Conservation (phyloP, 1,140 invertebrate species). For the Gryon sp. region DNA sequence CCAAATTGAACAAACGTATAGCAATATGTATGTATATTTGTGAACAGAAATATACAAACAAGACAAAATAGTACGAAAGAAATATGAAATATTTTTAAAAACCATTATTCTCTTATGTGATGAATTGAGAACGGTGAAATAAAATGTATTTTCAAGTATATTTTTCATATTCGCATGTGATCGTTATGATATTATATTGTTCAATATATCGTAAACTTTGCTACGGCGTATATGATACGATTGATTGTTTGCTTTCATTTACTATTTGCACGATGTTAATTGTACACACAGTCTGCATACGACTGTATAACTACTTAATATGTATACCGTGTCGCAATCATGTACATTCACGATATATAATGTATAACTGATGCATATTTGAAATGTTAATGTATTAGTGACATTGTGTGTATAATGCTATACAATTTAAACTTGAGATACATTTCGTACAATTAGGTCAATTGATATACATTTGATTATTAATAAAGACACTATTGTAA, state of each 20-base stretch:
- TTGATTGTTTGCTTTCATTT: conserved; percentile 16
- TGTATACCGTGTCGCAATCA: conserved; percentile 23
- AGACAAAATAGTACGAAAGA: background rate
- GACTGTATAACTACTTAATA: conserved; percentile 36
- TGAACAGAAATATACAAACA: background rate
- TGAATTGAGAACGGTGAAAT: conserved; percentile 5
- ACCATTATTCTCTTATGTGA: background rate
- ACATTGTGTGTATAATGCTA: conserved; percentile 18
- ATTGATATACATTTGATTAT: conserved; percentile 9
- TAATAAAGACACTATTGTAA: no score
- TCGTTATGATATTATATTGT: background rate
- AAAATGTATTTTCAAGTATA: no score
- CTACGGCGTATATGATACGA: background rate
- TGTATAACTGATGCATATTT: conserved; percentile 43
- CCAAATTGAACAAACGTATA: conserved; percentile 27
- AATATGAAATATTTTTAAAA: conserved; percentile 20
- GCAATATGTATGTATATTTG: conserved; percentile 24
- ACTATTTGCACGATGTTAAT: conserved; percentile 40
- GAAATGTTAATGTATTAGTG: conserved; percentile 20
- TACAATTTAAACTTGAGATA: conserved; percentile 31
- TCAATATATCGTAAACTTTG: background rate
- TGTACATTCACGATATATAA: conserved; percentile 10
- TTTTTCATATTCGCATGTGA: no score
- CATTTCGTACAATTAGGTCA: conserved; percentile 25
- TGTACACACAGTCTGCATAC: conserved; percentile 2